Conservation (phyloP, 2,888 invertebrate species). For the Thyatira batis region DNA sequence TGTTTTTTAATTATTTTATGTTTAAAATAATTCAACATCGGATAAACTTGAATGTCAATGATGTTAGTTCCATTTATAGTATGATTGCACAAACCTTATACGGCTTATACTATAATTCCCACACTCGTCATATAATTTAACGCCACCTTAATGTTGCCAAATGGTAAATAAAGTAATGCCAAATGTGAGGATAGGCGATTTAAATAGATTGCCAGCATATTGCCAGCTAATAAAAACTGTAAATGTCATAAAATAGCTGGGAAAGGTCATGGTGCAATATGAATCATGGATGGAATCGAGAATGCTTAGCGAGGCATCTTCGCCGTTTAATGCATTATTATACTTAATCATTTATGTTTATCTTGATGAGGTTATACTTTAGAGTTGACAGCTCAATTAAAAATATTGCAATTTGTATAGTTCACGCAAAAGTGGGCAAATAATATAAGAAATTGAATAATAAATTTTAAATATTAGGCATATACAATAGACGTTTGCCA, state of each 20-base stretch:
- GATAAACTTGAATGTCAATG: neutral
- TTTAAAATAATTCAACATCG: neutral
- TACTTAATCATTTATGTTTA: neutral
- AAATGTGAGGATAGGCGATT: slow-evolving; percentile 22
- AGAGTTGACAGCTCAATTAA: neutral
- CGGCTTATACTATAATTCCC: slow-evolving; percentile 16
- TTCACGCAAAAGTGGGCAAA: no score
- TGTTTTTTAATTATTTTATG: no score
- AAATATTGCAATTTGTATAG: no score
- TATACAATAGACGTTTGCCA: no score
- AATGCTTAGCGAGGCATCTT: slow-evolving; percentile 9
- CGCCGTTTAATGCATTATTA: neutral
- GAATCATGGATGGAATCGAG: slow-evolving; percentile 22
- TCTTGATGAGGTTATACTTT: no score
- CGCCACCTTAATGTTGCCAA: slow-evolving; percentile 14
- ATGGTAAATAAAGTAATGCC: slow-evolving; percentile 16
- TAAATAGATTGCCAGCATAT: slow-evolving; percentile 17
- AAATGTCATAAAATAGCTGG: slow-evolving; percentile 26
- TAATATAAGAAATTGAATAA: no score
- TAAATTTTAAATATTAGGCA: no score
- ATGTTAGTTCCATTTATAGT: neutral
- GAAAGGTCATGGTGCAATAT: slow-evolving; percentile 13
- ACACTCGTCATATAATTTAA: slow-evolving; percentile 21
- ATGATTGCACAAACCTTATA: neutral
- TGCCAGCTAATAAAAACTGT: slow-evolving; percentile 20